Conservation (phyloP, 2,113 vertebrate species). For the Clarias magur region DNA sequence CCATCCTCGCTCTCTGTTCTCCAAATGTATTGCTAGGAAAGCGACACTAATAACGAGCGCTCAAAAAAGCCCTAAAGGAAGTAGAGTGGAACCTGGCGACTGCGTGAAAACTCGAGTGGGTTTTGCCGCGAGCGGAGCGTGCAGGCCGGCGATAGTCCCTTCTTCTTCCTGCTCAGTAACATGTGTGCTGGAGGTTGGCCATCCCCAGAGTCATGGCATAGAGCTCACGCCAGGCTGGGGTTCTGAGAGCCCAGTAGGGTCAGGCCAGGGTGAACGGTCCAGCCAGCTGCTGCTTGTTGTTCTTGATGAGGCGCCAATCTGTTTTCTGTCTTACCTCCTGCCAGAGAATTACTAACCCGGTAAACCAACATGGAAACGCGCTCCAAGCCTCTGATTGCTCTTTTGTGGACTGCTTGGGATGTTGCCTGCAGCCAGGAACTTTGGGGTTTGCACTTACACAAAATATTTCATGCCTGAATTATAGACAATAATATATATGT, state of each 20-base stretch:
- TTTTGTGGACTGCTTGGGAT: conserved; percentile 56
- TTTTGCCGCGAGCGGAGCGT: not conserved
- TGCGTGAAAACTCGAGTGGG: not conserved
- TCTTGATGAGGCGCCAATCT: conserved; percentile 87
- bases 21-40: conserved; percentile 68
- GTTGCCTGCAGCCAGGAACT: conserved; percentile 45
- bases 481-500: not conserved
- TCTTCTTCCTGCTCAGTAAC: conserved; percentile 25
- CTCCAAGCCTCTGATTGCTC: conserved; percentile 68
- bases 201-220: conserved; percentile 48
- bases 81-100: conserved; percentile 41
- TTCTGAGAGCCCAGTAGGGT: conserved; percentile 63
- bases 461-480: conserved; percentile 20
- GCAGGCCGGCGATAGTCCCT: not conserved
- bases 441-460: conserved; percentile 20
- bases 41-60: conserved; percentile 62
- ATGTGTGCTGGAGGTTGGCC: conserved; percentile 46
- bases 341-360: conserved; percentile 88
- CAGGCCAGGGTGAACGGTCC: conserved; percentile 80
- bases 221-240: conserved; percentile 1
- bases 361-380: conserved; percentile 80
- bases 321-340: conserved; percentile 79
- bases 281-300: conserved; percentile 90
- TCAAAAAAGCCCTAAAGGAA: conserved; percentile 57
- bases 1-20: conserved; percentile 70